Percentiles rank a stretch among this genome's conserved stretches.
Evolutionary conservation across 2,113 vertebrate species (phyloP).

Genomic region (Maccullochella peelii): DNA sequence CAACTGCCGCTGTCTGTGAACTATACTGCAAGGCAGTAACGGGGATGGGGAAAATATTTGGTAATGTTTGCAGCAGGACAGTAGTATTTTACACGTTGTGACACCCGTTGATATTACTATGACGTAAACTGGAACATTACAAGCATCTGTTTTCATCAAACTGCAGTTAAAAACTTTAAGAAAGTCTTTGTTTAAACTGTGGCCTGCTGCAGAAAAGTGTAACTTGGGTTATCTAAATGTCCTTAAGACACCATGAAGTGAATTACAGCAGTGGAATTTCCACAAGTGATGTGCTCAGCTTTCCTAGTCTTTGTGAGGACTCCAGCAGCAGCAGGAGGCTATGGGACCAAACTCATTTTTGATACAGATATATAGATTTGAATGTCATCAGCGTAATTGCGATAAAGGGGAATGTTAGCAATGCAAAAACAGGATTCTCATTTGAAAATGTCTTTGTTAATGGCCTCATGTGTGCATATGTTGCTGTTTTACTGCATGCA

Average conservation of each 20-base stretch:
- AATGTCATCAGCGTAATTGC: neutral
- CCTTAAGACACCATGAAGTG: neutral
- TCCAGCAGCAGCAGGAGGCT: neutral
- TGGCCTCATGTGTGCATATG: neutral
- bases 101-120: neutral
- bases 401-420: neutral
- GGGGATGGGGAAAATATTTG: neutral
- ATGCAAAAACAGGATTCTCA: neutral
- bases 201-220: neutral
- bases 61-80: neutral
- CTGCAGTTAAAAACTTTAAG: neutral
- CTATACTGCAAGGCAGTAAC: neutral
- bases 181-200: neutral
- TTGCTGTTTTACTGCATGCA: neutral
- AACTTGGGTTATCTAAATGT: neutral
- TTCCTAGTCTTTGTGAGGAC: neutral
- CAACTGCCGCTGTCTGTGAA: neutral
- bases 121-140: neutral
- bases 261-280: neutral
- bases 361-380: neutral
- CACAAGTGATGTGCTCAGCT: neutral
- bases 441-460: too few relatives aligned
- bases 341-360: neutral
- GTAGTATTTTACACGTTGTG: neutral
- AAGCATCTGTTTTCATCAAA: slow-evolving; percentile 2